Evolutionary conservation across 2,888 invertebrate species (phyloP), one percentile per base, ranked within the genome.

Genomic region (Sinelater perroti): DNA sequence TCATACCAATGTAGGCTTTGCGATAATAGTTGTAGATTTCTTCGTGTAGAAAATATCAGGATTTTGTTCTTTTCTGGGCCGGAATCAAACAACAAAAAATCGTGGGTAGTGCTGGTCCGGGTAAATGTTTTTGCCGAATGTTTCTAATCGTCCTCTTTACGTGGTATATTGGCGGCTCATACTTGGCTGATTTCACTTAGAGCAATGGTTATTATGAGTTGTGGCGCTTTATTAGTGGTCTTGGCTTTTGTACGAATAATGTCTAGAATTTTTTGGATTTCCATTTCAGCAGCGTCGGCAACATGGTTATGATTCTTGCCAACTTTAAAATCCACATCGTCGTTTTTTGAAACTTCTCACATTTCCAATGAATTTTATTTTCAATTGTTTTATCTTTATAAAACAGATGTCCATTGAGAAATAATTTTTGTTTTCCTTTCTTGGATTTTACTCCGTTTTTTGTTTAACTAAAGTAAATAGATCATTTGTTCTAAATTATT

Each of bases 1-100:
- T 36, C 45, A 35, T 55, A 62, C 65, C 62, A 67, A 46, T 52
- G 36, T 36, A 36, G 2, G 2, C 31, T 17, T 3, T 10, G 20
- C 13, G 26, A 20, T 14, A 56, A 24, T 7, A 55, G 1, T 7
- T 24, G n/a, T 3, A 55, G 24, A 11, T 52, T 50, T 20, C 7
- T 13, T 42, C 10, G 16, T 1, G 42, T 38, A n/a, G 45, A 14
- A 8, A 45, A 45, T 10, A 38, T 20, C n/a, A 17, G 2, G 3
- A 38, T n/a, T 1, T 21, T 18, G 10, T 38, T 11, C 1, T 6
- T 11, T 1, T 1, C 21, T 3, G 13, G 10, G 7, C 49, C 21
- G 11, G 36, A 36, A 33, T 35, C 49, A 46, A 17, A 46, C 17
- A 17, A 3, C 10, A 21, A 21, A 14, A 33, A 3, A 13, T 33